Evolutionary conservation across 2,113 vertebrate species (phyloP).

Genomic region (Myotis brandtii): DNA sequence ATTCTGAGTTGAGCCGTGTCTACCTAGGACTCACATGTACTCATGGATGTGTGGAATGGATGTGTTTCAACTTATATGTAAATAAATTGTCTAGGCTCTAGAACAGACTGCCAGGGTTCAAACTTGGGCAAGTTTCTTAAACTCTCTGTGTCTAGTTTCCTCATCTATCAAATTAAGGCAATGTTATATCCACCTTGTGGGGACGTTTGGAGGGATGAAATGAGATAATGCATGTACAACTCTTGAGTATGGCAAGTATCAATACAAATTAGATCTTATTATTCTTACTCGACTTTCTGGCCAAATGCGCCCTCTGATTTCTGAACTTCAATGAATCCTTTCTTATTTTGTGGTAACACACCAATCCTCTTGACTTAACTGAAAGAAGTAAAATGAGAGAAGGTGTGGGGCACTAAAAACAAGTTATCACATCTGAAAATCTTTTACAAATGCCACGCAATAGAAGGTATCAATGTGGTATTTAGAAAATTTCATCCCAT

Average conservation of each 20-base stretch:
- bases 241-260: neutral
- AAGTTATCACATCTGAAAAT: neutral
- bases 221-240: neutral
- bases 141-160: neutral
- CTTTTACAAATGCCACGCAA: neutral
- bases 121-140: neutral
- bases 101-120: neutral
- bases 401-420: neutral
- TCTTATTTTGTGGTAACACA: neutral
- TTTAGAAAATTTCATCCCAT: neutral
- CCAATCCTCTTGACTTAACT: neutral
- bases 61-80: neutral
- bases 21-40: neutral
- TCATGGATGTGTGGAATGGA: neutral
- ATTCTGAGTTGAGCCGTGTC: neutral
- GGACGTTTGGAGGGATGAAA: neutral
- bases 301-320: neutral
- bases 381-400: slow-evolving; percentile 6
- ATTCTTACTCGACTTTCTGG: neutral
- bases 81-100: neutral
- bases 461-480: neutral
- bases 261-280: neutral
- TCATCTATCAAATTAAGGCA: neutral
- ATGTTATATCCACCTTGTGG: neutral
- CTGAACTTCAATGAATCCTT: neutral